Evolutionary conservation across 92 coral and sea anemone genomes (phyloP).

Genomic region (Paragorgia papillata): DNA sequence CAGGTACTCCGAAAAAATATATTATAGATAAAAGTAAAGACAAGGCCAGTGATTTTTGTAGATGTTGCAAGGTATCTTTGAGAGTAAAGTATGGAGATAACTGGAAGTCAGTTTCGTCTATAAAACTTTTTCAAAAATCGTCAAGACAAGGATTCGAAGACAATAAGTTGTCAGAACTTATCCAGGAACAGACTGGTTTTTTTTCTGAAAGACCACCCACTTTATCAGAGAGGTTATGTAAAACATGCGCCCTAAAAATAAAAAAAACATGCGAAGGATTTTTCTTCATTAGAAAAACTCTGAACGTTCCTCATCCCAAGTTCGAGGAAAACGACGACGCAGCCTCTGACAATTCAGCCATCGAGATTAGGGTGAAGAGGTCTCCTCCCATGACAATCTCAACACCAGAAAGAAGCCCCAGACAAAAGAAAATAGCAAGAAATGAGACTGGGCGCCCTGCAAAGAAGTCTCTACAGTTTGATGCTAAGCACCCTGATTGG

Average conservation of each 20-base stretch:
- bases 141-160: slow-evolving; percentile 37
- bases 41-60: slow-evolving; percentile 20
- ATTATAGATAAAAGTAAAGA: too few species aligned
- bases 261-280: neutral
- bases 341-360: neutral
- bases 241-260: slow-evolving; percentile 3
- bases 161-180: neutral
- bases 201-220: slow-evolving; percentile 38
- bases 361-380: slow-evolving; percentile 21
- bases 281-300: neutral
- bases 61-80: slow-evolving; percentile 14
- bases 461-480: too few species aligned
- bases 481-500: neutral
- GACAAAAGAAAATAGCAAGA: too few species aligned
- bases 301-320: too few species aligned
- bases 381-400: slow-evolving; percentile 45
- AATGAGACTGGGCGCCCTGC: too few species aligned
- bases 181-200: neutral
- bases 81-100: slow-evolving; percentile 27
- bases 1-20: too few species aligned
- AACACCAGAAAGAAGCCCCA: neutral
- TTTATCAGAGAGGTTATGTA: too few species aligned
- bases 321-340: neutral
- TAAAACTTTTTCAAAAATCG: slow-evolving; percentile 28
- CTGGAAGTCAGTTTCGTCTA: slow-evolving; percentile 41